phyloP scores from a whole-genome alignment of 2,113 vertebrate species.

The Galbula dea region DNA sequence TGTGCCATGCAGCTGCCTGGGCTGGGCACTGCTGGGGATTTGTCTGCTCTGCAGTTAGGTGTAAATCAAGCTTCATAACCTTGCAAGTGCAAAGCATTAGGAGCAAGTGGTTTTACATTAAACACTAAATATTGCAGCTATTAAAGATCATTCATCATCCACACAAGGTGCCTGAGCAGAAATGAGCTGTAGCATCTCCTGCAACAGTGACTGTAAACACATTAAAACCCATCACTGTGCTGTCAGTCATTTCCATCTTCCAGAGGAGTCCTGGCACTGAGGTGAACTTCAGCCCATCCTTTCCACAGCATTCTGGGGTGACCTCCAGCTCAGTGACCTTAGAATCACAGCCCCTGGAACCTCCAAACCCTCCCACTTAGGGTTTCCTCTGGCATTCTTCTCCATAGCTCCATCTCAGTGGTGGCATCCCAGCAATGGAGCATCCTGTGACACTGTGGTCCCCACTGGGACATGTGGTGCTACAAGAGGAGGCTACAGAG shows the following conservation, averaged over 20 bases:
- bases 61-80: background rate
- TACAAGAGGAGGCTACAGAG: background rate
- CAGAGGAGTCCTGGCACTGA: background rate
- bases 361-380: background rate
- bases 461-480: background rate
- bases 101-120: slow-evolving; percentile 48
- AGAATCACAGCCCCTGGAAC: background rate
- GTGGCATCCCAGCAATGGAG: background rate
- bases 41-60: background rate
- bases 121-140: slow-evolving; percentile 51
- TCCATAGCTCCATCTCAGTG: background rate
- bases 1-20: background rate
- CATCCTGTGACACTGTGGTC: background rate
- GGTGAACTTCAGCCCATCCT: background rate
- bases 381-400: background rate
- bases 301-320: background rate
- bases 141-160: slow-evolving; percentile 52
- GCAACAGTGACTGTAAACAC: background rate
- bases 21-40: background rate
- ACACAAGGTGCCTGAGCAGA: background rate
- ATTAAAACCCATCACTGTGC: background rate
- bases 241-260: background rate
- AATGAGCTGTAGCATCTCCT: slow-evolving; percentile 47
- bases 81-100: background rate
- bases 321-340: background rate